These are phyloP conservation scores for Diadromus collaris DNA, from an alignment of 2,888 invertebrate genomes.

Conservation along the genomic window DNA sequence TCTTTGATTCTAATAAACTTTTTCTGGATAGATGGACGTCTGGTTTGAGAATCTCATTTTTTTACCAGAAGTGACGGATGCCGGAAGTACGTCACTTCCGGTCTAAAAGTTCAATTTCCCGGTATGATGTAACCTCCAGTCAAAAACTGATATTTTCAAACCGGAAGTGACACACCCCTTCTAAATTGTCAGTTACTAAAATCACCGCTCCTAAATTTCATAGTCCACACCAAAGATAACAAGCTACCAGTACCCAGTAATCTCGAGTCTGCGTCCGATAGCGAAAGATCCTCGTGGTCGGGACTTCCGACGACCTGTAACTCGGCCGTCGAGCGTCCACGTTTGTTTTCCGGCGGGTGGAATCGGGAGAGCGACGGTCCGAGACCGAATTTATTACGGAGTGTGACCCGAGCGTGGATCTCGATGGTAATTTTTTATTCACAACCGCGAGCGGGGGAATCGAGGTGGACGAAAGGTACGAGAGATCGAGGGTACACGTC, in stretches of 20 bases:
- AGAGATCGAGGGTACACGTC: conserved; percentile 36
- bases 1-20: too few species aligned
- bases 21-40: too few species aligned
- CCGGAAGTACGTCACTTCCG: too few species aligned
- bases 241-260: background rate
- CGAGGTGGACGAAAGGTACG: conserved; percentile 16
- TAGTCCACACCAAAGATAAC: background rate
- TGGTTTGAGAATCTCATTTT: background rate
- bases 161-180: background rate
- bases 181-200: background rate
- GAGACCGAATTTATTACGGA: conserved; percentile 51
- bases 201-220: background rate
- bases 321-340: conserved; percentile 7
- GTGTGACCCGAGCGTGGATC: conserved; percentile 42
- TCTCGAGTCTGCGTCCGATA: background rate
- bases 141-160: background rate
- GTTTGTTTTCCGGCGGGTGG: conserved; percentile 41
- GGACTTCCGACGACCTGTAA: background rate
- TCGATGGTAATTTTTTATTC: conserved; percentile 60
- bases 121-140: background rate
- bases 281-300: conserved; percentile 6
- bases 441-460: conserved; percentile 27
- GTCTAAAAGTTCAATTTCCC: too few species aligned
- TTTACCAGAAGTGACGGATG: too few species aligned
- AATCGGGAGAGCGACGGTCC: conserved; percentile 39